phyloP scores from a whole-genome alignment of 2,888 invertebrate species.

The Himalopsyche kuldschensis region DNA sequence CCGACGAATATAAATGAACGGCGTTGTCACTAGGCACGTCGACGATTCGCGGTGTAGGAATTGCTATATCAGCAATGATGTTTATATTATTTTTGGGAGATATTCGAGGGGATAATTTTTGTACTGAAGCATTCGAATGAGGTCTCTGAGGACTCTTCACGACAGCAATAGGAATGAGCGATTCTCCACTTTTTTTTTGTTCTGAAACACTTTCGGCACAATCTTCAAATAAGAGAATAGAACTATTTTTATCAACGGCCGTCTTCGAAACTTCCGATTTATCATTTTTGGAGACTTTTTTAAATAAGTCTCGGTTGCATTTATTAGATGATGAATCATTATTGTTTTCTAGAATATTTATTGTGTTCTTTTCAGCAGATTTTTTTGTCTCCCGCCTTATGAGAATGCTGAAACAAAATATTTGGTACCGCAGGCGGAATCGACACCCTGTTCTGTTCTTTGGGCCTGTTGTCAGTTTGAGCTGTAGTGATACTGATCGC shows the following conservation, averaged over 20 bases:
- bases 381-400: not conserved
- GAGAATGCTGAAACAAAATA: not conserved
- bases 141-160: not conserved
- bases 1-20: not conserved
- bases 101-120: not conserved
- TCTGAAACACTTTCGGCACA: not conserved
- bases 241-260: constrained; percentile 55
- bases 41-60: not conserved
- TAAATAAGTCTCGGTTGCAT: not conserved
- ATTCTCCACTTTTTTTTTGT: not conserved
- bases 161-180: not conserved
- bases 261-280: not conserved
- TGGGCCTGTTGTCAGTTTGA: constrained; percentile 41
- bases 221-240: constrained; percentile 40
- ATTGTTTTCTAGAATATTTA: not conserved
- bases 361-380: not conserved
- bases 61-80: not conserved
- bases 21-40: not conserved
- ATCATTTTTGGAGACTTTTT: not conserved
- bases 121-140: no score
- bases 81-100: not conserved
- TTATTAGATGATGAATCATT: not conserved
- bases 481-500: not conserved
- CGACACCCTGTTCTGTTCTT: not conserved
- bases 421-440: not conserved